These are phyloP conservation scores for Caracal caracal DNA, from an alignment of 2,113 vertebrate species.

Conservation along the genomic window DNA sequence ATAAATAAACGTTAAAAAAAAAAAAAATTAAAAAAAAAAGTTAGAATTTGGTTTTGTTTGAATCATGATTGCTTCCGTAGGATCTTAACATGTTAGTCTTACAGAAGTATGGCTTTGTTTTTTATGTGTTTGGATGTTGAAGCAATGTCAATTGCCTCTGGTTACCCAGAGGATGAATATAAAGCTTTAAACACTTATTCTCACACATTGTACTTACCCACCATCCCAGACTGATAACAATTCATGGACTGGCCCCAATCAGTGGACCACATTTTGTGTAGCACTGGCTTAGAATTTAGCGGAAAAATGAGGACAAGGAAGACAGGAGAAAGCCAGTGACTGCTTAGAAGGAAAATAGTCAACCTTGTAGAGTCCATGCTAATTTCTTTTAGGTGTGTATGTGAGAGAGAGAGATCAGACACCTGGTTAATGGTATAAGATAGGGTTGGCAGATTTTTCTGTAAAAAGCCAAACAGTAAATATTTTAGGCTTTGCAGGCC, in stretches of 20 bases:
- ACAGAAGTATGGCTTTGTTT: neutral
- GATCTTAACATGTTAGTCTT: neutral
- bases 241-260: neutral
- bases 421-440: neutral
- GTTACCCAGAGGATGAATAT: neutral
- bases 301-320: neutral
- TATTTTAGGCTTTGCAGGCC: neutral
- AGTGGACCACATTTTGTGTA: neutral
- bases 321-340: constrained; percentile 9
- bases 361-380: neutral
- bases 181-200: neutral
- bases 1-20: too few relatives aligned
- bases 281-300: constrained; percentile 17
- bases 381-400: neutral
- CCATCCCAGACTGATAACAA: neutral
- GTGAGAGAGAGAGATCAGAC: neutral
- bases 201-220: neutral
- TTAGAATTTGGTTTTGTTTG: constrained; percentile 14
- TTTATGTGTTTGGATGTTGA: constrained; percentile 1
- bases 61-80: neutral
- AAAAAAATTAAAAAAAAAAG: neutral
- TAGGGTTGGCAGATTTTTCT: neutral
- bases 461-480: neutral
- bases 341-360: neutral
- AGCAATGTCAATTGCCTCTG: neutral